Percentiles rank a stretch among this genome's conserved stretches.
phyloP scores from a whole-genome alignment of 1,140 invertebrate genomes.

The Euwallacea fornicatus region DNA sequence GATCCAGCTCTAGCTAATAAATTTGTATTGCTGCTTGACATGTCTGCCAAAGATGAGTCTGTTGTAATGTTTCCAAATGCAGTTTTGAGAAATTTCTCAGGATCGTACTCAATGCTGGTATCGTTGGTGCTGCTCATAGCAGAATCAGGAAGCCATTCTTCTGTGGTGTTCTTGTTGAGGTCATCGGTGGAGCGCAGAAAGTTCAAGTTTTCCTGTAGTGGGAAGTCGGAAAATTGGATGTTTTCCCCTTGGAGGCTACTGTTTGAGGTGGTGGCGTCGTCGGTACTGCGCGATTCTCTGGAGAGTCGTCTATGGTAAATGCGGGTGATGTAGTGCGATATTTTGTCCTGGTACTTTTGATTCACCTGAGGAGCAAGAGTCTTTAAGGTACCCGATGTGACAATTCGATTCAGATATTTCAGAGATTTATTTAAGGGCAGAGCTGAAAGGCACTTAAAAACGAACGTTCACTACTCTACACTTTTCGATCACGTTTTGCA shows the following conservation, averaged over 20 bases:
- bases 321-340: slow-evolving; percentile 30
- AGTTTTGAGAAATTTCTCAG: slow-evolving; percentile 32
- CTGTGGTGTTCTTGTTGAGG: slow-evolving; percentile 24
- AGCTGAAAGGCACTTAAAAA: no score
- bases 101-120: slow-evolving; percentile 14
- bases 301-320: slow-evolving; percentile 36
- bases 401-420: no score
- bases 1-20: slow-evolving; percentile 27
- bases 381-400: no score
- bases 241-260: slow-evolving; percentile 19
- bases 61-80: slow-evolving; percentile 16
- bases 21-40: no score
- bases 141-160: not conserved
- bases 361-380: slow-evolving; percentile 16
- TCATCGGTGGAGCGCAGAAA: slow-evolving; percentile 32
- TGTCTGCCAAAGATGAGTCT: no score
- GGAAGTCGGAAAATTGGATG: slow-evolving; percentile 17
- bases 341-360: slow-evolving; percentile 32
- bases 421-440: no score
- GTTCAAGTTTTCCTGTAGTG: slow-evolving; percentile 19
- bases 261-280: slow-evolving; percentile 27
- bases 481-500: no score
- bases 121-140: not conserved
- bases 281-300: slow-evolving; percentile 19
- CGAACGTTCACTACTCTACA: no score